These are phyloP conservation scores for Alligator mississippiensis DNA, from an alignment of 2,113 vertebrate species.

Conservation along the genomic window DNA sequence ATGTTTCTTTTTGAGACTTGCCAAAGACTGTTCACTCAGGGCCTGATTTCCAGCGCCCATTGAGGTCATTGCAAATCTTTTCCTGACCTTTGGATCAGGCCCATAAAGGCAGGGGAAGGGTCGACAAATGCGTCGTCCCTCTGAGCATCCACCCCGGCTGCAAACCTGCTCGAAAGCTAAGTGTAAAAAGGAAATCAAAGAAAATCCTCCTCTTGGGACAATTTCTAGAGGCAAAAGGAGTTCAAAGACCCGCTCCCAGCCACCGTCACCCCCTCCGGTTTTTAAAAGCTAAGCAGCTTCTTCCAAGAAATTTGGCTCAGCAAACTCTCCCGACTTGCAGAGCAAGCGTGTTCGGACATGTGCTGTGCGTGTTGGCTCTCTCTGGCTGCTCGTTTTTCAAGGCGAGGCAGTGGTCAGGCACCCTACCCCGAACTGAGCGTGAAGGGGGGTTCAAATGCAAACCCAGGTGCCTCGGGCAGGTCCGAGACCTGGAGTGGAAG, in stretches of 20 bases:
- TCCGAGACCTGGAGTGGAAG: background rate
- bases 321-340: background rate
- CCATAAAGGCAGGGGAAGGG: background rate
- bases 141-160: rapidly evolving
- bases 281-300: background rate
- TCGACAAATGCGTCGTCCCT: rapidly evolving
- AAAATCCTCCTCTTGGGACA: background rate
- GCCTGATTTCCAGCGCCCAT: background rate
- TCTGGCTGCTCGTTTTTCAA: background rate
- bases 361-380: background rate
- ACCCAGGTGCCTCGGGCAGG: no score
- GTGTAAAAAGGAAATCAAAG: background rate
- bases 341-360: background rate
- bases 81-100: background rate
- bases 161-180: background rate
- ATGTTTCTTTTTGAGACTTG: slow-evolving; percentile 63
- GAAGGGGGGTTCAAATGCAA: background rate
- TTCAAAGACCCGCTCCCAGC: background rate
- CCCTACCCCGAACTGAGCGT: rapidly evolving
- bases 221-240: background rate
- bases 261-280: rapidly evolving
- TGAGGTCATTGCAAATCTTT: background rate
- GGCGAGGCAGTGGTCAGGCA: rapidly evolving
- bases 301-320: background rate
- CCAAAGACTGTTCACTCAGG: slow-evolving; percentile 26